A percentile compares a stretch with the other conserved stretches of the same genome.
Conservation (phyloP, 2,888 invertebrate genomes). For the Microchrysa polita region DNA sequence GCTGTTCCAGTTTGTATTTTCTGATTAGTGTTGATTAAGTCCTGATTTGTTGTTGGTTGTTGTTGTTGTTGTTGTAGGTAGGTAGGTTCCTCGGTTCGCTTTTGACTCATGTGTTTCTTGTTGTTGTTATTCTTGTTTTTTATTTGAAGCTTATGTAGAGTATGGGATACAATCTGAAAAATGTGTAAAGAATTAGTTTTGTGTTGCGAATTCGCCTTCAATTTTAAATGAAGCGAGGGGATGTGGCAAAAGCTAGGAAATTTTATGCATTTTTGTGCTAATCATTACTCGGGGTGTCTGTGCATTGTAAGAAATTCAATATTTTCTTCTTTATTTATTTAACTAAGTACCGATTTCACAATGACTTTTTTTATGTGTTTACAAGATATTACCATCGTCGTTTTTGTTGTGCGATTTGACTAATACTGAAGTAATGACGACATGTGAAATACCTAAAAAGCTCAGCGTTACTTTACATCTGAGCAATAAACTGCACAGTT, state of each 20-base stretch:
- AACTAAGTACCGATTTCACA: neutral
- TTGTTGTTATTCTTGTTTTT: too few relatives aligned
- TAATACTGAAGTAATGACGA: too few relatives aligned
- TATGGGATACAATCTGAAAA: constrained; percentile 28
- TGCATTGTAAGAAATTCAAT: constrained; percentile 25
- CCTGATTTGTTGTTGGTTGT: too few relatives aligned
- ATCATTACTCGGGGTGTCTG: constrained; percentile 44
- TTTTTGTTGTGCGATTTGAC: too few relatives aligned
- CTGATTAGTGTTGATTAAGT: constrained; percentile 23
- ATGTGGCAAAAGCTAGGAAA: neutral
- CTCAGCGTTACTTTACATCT: too few relatives aligned
- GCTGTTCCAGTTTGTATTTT: constrained; percentile 16
- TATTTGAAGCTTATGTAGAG: constrained; percentile 30
- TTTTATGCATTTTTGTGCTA: constrained; percentile 23
- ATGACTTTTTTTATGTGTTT: neutral
- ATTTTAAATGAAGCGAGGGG: neutral
- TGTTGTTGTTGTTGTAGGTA: constrained; percentile 18
- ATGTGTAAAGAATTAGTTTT: constrained; percentile 16
- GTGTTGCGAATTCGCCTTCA: too few relatives aligned
- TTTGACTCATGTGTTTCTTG: constrained; percentile 23
- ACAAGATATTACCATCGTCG: neutral
- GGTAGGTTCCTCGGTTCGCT: constrained; percentile 2
- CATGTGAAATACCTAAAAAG: too few relatives aligned
- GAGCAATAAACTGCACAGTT: too few relatives aligned
- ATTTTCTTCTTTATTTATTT: too few relatives aligned